These are phyloP conservation scores for Suricata suricatta DNA, from an alignment of 2,113 vertebrate species.

Conservation along the genomic window DNA sequence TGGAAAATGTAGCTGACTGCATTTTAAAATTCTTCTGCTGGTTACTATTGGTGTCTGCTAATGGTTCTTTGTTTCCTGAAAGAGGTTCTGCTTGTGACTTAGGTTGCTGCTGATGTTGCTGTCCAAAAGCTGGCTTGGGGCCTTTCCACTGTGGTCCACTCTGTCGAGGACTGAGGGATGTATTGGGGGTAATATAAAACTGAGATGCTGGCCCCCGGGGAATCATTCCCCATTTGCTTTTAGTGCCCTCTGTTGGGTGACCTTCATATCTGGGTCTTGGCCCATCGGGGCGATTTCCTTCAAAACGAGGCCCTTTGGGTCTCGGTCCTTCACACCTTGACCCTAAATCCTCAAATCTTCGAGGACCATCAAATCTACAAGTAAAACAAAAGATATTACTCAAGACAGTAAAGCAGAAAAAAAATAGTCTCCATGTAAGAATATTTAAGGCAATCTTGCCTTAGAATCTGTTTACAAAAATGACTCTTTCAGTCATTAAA, in stretches of 20 bases:
- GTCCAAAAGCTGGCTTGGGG: conserved; percentile 83
- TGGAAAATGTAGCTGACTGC: conserved; percentile 75
- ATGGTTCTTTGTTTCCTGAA: conserved; percentile 85
- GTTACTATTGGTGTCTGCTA: conserved; percentile 80
- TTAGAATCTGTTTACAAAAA: conserved; percentile 64
- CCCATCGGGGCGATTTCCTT: conserved; percentile 86
- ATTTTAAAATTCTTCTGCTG: conserved; percentile 82
- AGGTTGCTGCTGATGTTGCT: conserved; percentile 81
- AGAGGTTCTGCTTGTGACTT: conserved; percentile 82
- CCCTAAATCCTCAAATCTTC: conserved; percentile 87
- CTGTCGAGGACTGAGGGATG: conserved; percentile 84
- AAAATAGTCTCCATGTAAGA: conserved; percentile 71
- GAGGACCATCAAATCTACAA: conserved; percentile 91
- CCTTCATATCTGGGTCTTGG: conserved; percentile 86
- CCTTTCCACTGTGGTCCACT: conserved; percentile 84
- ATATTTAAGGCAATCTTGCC: conserved; percentile 72
- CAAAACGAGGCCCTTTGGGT: conserved; percentile 86
- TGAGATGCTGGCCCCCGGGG: conserved; percentile 88
- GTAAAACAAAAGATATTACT: conserved; percentile 78
- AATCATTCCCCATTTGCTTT: conserved; percentile 84
- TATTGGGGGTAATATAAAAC: conserved; percentile 85
- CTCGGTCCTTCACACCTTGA: conserved; percentile 84
- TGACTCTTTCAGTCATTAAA: conserved; percentile 63
- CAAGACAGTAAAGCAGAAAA: conserved; percentile 79
- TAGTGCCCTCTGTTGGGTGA: conserved; percentile 84